These are phyloP conservation scores for Drosophila formosana DNA, from an alignment of 2,888 invertebrate species.

Conservation along the genomic window DNA sequence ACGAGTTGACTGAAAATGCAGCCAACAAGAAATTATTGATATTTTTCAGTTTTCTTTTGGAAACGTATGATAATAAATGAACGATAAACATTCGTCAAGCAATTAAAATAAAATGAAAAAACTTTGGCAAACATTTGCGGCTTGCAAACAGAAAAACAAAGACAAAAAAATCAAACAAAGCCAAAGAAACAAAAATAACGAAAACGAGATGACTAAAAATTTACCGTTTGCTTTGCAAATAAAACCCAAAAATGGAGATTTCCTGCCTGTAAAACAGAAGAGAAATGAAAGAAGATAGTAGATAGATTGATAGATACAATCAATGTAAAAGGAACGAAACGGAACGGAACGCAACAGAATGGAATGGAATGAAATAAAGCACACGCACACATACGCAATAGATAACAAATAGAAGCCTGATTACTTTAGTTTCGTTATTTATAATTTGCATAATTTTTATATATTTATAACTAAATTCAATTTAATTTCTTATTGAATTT, in stretches of 20 bases:
- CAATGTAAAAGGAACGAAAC: conserved; percentile 27
- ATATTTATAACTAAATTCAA: no score
- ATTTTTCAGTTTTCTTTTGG: not conserved
- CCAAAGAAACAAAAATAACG: conserved; percentile 23
- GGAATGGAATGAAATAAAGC: conserved; percentile 16
- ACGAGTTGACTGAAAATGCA: conserved; percentile 57
- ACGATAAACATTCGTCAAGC: conserved; percentile 42
- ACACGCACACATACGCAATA: not conserved
- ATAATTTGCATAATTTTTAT: no score
- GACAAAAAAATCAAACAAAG: conserved; percentile 25
- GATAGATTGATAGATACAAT: conserved; percentile 37
- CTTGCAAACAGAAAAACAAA: conserved; percentile 19
- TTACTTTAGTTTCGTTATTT: no score
- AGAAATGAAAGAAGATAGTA: conserved; percentile 74
- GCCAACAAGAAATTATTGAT: not conserved
- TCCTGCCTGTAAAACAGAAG: conserved; percentile 84
- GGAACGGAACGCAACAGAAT: conserved; percentile 27
- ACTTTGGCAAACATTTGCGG: conserved; percentile 6
- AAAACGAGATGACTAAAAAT: conserved; percentile 59
- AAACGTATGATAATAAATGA: not conserved
- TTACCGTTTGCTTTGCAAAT: conserved; percentile 85
- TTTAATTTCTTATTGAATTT: no score
- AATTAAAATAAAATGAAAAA: conserved; percentile 34
- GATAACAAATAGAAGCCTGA: no score
- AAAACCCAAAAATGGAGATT: conserved; percentile 84